Conservation (phyloP, 2,113 vertebrate genomes). For the Coptodon rendalli region DNA sequence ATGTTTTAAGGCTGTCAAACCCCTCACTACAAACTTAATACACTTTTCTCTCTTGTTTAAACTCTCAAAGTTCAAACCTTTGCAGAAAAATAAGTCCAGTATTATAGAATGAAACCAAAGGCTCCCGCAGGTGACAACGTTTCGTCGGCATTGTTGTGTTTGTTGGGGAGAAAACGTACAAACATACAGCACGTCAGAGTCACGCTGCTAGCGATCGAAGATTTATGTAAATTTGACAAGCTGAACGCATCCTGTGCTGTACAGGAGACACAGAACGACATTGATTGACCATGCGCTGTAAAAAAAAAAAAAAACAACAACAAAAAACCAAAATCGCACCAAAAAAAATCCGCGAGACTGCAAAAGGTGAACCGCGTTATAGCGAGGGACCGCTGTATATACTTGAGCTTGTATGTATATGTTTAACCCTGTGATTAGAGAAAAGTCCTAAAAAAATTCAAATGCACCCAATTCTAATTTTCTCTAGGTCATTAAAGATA, state of each 20-base stretch:
- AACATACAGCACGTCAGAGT: neutral
- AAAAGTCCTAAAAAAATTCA: neutral
- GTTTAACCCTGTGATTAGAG: neutral
- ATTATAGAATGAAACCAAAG: neutral
- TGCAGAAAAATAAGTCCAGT: neutral
- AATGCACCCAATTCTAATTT: neutral
- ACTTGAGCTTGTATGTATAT: neutral
- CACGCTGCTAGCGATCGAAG: neutral
- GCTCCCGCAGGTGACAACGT: neutral
- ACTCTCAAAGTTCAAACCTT: neutral
- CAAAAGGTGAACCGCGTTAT: neutral
- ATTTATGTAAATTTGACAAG: neutral
- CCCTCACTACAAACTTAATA: neutral
- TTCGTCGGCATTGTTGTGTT: neutral
- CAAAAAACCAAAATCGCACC: neutral
- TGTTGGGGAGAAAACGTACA: neutral
- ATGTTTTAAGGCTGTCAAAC: neutral
- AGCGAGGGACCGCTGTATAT: neutral
- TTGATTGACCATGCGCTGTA: neutral
- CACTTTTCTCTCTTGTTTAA: neutral
- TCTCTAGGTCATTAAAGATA: neutral
- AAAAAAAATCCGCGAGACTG: fast-evolving
- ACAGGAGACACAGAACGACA: neutral
- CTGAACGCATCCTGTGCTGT: neutral
- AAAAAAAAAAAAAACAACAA: neutral